A percentile compares a stretch with the other conserved stretches of the same genome.
These are phyloP conservation scores for Perodicticus potto DNA, from an alignment of 2,797 vertebrate species.

Conservation along the genomic window DNA sequence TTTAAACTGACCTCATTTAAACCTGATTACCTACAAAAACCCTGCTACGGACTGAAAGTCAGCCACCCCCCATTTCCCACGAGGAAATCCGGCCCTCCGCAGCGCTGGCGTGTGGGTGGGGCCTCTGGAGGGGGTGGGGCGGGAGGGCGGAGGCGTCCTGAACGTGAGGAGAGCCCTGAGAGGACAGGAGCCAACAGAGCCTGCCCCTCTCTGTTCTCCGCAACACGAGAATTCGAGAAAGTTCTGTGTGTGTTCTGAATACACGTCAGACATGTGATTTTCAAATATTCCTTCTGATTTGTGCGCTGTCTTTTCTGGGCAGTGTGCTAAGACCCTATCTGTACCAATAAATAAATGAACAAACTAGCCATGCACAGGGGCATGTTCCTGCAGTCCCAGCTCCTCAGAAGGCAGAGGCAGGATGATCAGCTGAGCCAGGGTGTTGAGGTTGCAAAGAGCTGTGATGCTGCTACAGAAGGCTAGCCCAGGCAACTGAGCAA, in stretches of 20 bases:
- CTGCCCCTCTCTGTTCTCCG: neutral
- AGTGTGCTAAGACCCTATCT: too few relatives aligned
- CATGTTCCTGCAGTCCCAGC: too few relatives aligned
- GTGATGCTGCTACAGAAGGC: neutral
- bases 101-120: too few relatives aligned
- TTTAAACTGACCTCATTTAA: neutral
- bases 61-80: neutral
- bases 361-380: too few relatives aligned
- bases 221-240: neutral
- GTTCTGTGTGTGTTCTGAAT: neutral
- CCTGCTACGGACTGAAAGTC: neutral
- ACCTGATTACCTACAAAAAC: neutral
- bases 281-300: neutral
- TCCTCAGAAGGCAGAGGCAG: too few relatives aligned
- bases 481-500: neutral
- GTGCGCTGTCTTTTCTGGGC: neutral
- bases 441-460: neutral
- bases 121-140: neutral
- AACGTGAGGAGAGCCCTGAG: accelerated
- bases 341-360: too few relatives aligned
- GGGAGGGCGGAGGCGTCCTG: too few relatives aligned
- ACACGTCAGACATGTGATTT: neutral
- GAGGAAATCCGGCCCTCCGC: neutral
- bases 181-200: neutral
- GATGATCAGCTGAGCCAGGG: too few relatives aligned